Percentiles rank a stretch among this genome's conserved stretches.
Conservation (phyloP, 2,888 invertebrate genomes). For the Phytoseiulus persimilis region DNA sequence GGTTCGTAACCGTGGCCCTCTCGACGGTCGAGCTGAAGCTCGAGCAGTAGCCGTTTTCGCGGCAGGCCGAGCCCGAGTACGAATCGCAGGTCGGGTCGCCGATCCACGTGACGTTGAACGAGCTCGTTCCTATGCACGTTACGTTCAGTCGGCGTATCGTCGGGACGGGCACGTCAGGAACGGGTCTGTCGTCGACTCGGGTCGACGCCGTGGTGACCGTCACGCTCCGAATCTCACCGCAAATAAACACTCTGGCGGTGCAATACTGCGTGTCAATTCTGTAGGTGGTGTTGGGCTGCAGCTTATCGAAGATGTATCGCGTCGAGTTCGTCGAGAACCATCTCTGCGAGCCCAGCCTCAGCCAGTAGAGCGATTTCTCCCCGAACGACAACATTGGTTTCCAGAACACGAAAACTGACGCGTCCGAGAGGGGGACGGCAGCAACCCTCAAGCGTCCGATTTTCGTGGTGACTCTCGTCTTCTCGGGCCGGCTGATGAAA, state of each 20-base stretch:
- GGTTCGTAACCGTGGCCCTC: neutral
- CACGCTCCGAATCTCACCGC: neutral
- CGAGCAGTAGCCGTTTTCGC: neutral
- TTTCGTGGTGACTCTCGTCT: neutral
- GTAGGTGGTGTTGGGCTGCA: conserved; percentile 12
- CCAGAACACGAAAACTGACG: conserved; percentile 14
- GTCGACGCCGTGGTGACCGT: neutral
- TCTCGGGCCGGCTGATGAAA: neutral
- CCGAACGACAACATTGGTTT: neutral
- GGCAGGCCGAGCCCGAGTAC: conserved; percentile 11
- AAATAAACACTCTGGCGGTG: neutral
- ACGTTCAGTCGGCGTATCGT: neutral
- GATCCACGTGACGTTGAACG: neutral
- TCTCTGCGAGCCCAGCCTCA: neutral
- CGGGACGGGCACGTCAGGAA: neutral
- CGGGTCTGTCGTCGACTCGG: neutral
- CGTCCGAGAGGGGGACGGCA: neutral
- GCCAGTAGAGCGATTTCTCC: neutral
- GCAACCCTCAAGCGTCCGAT: neutral
- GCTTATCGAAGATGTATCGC: neutral
- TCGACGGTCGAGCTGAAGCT: neutral
- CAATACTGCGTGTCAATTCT: neutral
- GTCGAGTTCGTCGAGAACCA: neutral
- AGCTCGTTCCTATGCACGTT: neutral
- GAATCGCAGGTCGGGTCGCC: neutral